Evolutionary conservation across 2,888 invertebrate genomes (phyloP), one percentile per base, ranked within the genome.

Genomic region (Pocota personata): DNA sequence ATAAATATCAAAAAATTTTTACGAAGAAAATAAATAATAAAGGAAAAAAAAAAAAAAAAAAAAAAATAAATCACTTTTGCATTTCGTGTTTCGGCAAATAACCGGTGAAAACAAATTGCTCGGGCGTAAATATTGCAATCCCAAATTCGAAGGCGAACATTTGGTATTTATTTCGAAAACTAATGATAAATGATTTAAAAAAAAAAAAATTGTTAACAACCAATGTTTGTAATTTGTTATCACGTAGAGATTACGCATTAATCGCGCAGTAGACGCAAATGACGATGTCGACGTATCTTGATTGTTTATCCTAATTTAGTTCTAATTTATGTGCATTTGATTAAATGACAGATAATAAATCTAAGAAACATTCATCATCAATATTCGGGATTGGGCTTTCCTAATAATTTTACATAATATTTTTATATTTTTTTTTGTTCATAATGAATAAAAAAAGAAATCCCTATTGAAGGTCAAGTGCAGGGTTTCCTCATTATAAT

Each of bases 61-160:
- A 52, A 52, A n/a, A 52, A 52, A 52, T 27, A 52, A 52, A 52
- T 30, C 27, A 55, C 14, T 55, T 30, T 58, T 37, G 16, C 1
- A 12, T 19, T 50, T 66, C 12, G 7, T n/a, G n/a, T 32, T 37
- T 66, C 50, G 10, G 50, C 66, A 14, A 66, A 66, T 35, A 66
- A 14, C 5, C 21, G 19, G 37, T 12, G 58, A 10, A 19, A 19
- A 37, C 37, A 58, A 48, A 64, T 37, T 66, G 5, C 35, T 5
- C 50, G 24, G n/a, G 37, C 50, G 21, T 21, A 50, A 35, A 52
- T 66, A 66, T 52, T 66, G 66, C 66, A 52, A 66, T 50, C 8
- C 14, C 32, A 24, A 35, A 24, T 12, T n/a, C 46, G 46, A 62
- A 30, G 62, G 46, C 62, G 62, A 62, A 46, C 27, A 50, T 62